phyloP scores from a whole-genome alignment of 1,140 invertebrate species.

The Leptestheria dahalacensis region DNA sequence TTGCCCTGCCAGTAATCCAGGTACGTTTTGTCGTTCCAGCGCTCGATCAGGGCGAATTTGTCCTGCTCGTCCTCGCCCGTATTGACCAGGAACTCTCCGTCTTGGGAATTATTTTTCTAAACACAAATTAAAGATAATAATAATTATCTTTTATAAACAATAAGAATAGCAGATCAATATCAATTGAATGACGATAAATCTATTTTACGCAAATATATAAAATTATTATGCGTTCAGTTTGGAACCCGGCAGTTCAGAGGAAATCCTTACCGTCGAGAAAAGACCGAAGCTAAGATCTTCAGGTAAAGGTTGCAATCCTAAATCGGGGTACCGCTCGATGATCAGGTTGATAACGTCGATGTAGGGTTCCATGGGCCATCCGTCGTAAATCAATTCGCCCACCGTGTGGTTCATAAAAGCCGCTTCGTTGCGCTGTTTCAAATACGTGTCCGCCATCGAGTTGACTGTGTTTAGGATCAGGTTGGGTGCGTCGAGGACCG shows the following conservation, averaged over 20 bases:
- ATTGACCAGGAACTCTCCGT: conserved; percentile 5
- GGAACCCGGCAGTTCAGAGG: too few relatives aligned
- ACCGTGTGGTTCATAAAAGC: conserved; percentile 1
- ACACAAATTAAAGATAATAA: neutral
- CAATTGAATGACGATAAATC: too few relatives aligned
- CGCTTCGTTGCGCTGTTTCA: neutral
- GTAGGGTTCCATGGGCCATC: neutral
- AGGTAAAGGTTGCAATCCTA: neutral
- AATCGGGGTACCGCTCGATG: neutral
- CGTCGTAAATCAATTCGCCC: neutral
- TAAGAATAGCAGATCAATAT: too few relatives aligned
- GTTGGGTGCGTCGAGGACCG: neutral
- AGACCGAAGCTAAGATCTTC: neutral
- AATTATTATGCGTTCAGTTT: too few relatives aligned
- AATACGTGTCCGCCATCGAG: neutral
- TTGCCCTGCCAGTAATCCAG: conserved; percentile 16
- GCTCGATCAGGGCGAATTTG: neutral
- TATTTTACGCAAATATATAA: too few relatives aligned
- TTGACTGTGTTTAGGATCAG: neutral
- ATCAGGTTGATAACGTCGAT: neutral
- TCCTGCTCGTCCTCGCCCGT: neutral
- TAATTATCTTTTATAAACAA: too few relatives aligned
- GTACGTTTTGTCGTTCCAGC: conserved; percentile 1
- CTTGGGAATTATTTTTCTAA: conserved; percentile 7
- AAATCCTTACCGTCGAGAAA: neutral